Evolutionary conservation across 2,113 vertebrate genomes (phyloP).

Genomic region (Varanus komodoensis): DNA sequence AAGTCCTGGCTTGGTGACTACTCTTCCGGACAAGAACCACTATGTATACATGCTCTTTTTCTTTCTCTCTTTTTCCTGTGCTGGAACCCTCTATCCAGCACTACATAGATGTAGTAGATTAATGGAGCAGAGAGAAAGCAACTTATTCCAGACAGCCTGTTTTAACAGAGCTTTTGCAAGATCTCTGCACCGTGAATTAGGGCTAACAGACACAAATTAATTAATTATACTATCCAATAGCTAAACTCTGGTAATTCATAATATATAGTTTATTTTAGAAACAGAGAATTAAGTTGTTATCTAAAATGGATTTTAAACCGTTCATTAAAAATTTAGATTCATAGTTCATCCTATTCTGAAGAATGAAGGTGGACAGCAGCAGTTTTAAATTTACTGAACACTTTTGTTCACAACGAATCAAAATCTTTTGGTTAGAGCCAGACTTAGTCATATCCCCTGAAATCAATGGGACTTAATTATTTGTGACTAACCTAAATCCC

Average conservation of each 20-base stretch:
- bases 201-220: background rate
- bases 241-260: no score
- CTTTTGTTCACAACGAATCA: background rate
- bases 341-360: background rate
- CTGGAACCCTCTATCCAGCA: background rate
- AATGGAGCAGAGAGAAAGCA: constrained; percentile 18
- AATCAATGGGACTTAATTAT: no score
- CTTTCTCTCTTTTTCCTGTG: no score
- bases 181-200: background rate
- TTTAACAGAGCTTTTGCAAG: background rate
- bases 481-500: no score
- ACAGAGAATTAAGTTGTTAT: background rate
- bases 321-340: background rate
- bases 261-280: background rate
- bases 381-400: background rate
- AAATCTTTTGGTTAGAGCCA: background rate
- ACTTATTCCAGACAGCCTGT: background rate
- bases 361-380: background rate
- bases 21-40: background rate
- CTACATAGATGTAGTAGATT: background rate
- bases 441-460: no score
- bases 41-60: no score
- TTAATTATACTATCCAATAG: no score
- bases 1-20: background rate
- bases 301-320: constrained; percentile 29